Evolutionary conservation across 2,797 vertebrate genomes (phyloP).

Genomic region (Staurois parvus): DNA sequence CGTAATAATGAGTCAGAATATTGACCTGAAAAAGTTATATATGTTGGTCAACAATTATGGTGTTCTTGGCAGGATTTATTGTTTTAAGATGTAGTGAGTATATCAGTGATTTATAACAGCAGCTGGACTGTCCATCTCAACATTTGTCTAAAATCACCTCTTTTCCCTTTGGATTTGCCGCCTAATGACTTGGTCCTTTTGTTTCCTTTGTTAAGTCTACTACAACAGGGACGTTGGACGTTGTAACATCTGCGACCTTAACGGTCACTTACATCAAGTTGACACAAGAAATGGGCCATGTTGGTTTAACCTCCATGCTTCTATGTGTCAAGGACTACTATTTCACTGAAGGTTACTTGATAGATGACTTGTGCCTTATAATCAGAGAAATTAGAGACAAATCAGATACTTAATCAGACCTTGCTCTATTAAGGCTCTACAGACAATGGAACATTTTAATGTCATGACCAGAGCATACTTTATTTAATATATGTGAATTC

Average conservation of each 20-base stretch:
- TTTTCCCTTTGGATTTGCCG: constrained; percentile 40
- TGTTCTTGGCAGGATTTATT: neutral
- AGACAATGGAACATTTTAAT: no score
- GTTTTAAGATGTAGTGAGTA: constrained; percentile 2
- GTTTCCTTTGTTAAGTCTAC: constrained; percentile 47
- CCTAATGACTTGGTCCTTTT: constrained; percentile 38
- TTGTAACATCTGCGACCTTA: constrained; percentile 56
- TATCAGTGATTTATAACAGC: constrained; percentile 33
- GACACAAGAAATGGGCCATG: constrained; percentile 6
- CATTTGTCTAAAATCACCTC: constrained; percentile 39
- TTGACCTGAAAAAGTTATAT: neutral
- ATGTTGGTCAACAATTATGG: neutral
- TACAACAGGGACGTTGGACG: constrained; percentile 1
- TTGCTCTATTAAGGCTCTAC: neutral
- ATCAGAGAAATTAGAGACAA: neutral
- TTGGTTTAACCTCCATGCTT: constrained; percentile 26
- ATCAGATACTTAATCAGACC: neutral
- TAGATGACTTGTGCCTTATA: neutral
- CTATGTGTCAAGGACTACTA: constrained; percentile 2
- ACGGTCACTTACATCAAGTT: constrained; percentile 33
- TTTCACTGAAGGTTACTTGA: constrained; percentile 13
- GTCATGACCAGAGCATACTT: no score
- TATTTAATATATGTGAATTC: no score
- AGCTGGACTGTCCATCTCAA: constrained; percentile 34
- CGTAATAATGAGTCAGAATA: neutral